phyloP scores from a whole-genome alignment of 1,140 invertebrate genomes.

The Drosophila ogumai region DNA sequence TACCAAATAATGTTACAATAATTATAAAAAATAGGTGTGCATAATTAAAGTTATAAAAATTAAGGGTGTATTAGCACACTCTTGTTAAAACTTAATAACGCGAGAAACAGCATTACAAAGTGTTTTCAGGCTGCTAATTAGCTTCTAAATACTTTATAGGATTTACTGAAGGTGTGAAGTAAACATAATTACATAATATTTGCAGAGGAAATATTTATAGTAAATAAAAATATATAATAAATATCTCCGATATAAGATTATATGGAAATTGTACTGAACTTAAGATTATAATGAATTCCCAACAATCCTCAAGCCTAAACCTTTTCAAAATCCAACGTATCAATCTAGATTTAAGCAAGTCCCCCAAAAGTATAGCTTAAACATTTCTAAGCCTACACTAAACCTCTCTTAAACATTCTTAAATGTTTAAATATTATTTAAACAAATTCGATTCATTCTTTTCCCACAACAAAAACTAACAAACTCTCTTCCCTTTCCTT shows the following conservation, averaged over 20 bases:
- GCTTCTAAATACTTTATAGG: neutral
- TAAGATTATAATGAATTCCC: neutral
- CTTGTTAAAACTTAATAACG: neutral
- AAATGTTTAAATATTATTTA: neutral
- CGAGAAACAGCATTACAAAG: neutral
- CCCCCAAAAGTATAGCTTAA: slow-evolving; percentile 18
- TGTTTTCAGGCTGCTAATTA: neutral
- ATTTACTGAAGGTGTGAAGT: neutral
- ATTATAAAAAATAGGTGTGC: neutral
- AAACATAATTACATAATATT: slow-evolving; percentile 3
- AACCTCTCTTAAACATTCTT: neutral
- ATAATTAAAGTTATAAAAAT: neutral
- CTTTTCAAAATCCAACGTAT: neutral
- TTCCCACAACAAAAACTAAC: slow-evolving; percentile 2
- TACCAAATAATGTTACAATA: neutral
- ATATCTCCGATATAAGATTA: neutral
- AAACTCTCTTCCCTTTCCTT: slow-evolving; percentile 51
- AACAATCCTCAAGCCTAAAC: neutral
- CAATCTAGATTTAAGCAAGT: neutral
- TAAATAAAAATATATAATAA: neutral
- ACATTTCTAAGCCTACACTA: neutral
- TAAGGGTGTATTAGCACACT: neutral
- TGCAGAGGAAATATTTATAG: neutral
- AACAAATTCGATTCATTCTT: neutral
- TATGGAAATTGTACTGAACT: neutral